Percentiles rank a stretch among this genome's conserved stretches.
These are phyloP conservation scores for Oreortyx pictus DNA, from an alignment of 2,797 vertebrate species.

Conservation along the genomic window DNA sequence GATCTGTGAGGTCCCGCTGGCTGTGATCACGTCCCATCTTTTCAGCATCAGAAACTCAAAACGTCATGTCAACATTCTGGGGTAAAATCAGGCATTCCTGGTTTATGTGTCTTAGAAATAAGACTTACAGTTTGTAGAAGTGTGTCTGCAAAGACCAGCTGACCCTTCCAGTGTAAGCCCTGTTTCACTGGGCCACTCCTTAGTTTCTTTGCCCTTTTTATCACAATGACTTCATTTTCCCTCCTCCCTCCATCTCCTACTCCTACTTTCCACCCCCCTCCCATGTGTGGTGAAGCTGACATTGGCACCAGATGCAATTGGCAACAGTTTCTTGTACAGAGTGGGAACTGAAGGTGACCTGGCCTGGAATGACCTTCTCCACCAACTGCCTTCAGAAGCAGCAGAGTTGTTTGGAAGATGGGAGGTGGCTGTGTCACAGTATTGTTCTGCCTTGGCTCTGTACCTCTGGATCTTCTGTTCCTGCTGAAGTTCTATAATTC, in stretches of 20 bases:
- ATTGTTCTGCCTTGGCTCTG: background rate
- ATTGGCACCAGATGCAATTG: background rate
- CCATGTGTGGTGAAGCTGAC: background rate
- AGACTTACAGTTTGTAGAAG: background rate
- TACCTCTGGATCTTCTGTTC: background rate
- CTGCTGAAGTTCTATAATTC: background rate
- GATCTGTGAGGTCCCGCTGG: background rate
- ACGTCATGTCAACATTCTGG: background rate
- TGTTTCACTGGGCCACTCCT: background rate
- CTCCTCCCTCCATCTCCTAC: background rate
- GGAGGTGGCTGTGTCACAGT: background rate
- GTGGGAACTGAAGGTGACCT: background rate
- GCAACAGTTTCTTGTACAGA: background rate
- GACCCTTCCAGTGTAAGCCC: background rate
- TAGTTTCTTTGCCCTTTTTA: background rate
- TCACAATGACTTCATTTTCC: background rate
- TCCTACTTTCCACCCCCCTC: background rate
- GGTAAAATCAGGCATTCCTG: background rate
- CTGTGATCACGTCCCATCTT: background rate
- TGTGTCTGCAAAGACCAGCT: fast-evolving
- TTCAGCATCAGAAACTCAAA: background rate
- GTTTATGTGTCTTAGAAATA: background rate
- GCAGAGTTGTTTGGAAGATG: background rate
- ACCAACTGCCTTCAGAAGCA: fast-evolving
- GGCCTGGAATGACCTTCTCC: background rate